Evolutionary conservation across 2,113 vertebrate species (phyloP).

Genomic region (Peromyscus leucopus): DNA sequence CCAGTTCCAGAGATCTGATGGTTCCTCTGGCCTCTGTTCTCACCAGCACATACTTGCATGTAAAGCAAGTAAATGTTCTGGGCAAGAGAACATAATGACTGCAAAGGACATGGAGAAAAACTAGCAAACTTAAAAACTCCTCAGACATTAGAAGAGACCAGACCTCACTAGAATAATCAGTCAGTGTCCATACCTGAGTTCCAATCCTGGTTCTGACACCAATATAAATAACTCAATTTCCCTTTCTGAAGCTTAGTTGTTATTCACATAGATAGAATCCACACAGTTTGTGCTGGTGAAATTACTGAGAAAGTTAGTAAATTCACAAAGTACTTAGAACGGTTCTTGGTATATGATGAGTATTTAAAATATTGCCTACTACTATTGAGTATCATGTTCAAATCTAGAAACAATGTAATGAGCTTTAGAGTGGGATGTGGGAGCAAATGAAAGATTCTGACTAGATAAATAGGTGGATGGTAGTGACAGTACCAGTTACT

Average conservation of each 20-base stretch:
- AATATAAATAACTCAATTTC: not conserved
- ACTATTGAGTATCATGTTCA: not conserved
- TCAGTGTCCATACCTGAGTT: not conserved
- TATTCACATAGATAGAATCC: not conserved
- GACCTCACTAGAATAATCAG: not conserved
- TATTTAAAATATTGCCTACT: no score
- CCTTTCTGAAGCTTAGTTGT: not conserved
- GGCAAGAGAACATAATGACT: not conserved
- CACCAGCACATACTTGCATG: not conserved
- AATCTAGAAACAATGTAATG: slow-evolving; percentile 53
- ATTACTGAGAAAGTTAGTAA: slow-evolving; percentile 8
- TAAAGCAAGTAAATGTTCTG: not conserved
- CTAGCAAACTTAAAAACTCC: not conserved
- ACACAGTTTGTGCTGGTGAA: not conserved
- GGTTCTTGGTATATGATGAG: not conserved
- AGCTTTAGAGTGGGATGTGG: not conserved
- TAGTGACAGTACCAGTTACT: not conserved
- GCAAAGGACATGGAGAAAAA: not conserved
- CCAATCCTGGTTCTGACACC: slow-evolving; percentile 1
- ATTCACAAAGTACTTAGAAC: not conserved
- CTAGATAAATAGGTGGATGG: no score
- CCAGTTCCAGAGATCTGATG: no score
- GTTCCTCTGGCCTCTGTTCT: not conserved
- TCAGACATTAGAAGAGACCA: not conserved
- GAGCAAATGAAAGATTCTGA: not conserved